Evolutionary conservation across 2,797 vertebrate genomes (phyloP), one percentile per base, ranked within the genome.

Genomic region (Parauchenoglanis punctatus): DNA sequence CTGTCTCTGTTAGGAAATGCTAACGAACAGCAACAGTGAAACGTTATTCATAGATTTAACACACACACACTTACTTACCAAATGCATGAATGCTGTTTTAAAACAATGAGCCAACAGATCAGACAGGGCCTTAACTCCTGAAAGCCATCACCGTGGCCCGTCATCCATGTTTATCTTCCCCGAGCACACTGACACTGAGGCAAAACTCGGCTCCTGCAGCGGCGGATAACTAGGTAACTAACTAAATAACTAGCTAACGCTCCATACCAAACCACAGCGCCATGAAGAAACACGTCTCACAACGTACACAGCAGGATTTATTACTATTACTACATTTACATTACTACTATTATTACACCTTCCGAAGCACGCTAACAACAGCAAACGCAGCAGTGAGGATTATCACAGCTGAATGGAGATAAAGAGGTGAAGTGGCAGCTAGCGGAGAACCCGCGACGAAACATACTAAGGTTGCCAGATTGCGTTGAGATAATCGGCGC

Each of bases 91-190:
- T 49, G 68, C 23, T 85, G 54, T 17, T 40, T 75, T 5, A 17
- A 46, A 49, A 65, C 13, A 49, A 58, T 40, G 46, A 80, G 35
- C 3, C 70, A 46, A 86, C 81, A 90, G 88, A 87, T 84, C n/a
- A 83, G 83, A 91, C 89, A 90, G 88, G 91, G 91, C 91, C 92
- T 92, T 91, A 94, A 94, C 87, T 94, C 92, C 83, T 94, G 90
- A 93, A 87, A 92, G 91, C 44, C 85, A 91, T 84, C 58, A 54
- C 56, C 75, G 87, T 78, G 88, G 82, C 67, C 88, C 77, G 91
- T 91, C 94, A 94, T 95, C 95, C 95, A 94, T 95, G 94, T 95
- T 95, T 91, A 92, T 87, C 83, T 31, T 85, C 54, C 28, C 28
- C 10, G 35, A 76, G 56, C 15, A 0, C 31, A 54, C n/a, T 0